Evolutionary conservation across 2,113 vertebrate species (phyloP).

Genomic region (Scolopax mira): DNA sequence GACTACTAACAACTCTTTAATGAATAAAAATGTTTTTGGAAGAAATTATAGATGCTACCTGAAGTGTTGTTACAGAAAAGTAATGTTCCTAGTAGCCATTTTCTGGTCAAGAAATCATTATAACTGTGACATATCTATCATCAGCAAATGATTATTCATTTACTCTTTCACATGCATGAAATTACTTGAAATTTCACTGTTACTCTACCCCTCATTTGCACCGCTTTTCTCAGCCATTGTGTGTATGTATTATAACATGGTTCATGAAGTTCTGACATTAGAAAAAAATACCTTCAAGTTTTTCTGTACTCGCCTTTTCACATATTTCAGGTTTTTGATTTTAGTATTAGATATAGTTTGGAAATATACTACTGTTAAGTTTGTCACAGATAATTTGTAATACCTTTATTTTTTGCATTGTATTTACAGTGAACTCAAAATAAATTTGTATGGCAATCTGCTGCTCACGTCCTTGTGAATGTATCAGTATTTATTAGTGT

Average conservation of each 20-base stretch:
- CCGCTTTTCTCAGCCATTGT: background rate
- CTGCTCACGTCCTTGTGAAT: background rate
- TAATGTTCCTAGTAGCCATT: background rate
- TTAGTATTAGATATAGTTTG: background rate
- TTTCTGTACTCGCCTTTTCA: background rate
- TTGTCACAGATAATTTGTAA: background rate
- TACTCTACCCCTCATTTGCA: background rate
- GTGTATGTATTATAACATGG: background rate
- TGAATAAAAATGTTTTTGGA: rapidly evolving
- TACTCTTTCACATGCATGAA: background rate
- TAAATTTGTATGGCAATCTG: background rate
- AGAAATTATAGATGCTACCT: background rate
- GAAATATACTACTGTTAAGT: background rate
- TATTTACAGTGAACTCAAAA: background rate
- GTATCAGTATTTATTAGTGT: background rate
- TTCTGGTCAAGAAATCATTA: background rate
- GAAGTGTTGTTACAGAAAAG: background rate
- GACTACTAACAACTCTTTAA: background rate
- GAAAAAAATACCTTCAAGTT: background rate
- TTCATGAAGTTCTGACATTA: background rate
- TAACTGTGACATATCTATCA: background rate
- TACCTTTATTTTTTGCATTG: background rate
- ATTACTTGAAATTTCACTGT: background rate
- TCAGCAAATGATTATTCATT: background rate
- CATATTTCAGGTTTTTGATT: background rate